phyloP scores from a whole-genome alignment of 2,797 vertebrate genomes.

The Leptodactylus fallax region DNA sequence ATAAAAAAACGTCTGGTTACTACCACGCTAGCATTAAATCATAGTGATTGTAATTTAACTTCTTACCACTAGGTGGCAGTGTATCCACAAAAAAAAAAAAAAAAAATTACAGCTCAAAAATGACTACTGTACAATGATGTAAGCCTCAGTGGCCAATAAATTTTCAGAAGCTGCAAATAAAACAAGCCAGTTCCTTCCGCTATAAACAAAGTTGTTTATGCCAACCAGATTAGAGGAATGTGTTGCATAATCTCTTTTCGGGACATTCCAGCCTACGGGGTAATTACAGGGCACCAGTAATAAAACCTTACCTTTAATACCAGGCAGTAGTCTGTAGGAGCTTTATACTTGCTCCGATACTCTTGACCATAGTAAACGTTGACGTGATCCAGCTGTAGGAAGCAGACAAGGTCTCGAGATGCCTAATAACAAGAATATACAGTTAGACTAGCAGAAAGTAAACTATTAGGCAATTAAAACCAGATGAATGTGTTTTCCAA shows the following conservation, averaged over 20 bases:
- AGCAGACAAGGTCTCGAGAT: slow-evolving; percentile 94
- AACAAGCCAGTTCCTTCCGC: neutral
- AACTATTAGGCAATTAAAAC: neutral
- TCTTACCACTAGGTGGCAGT: slow-evolving; percentile 35
- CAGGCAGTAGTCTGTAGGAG: slow-evolving; percentile 95
- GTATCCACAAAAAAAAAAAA: neutral
- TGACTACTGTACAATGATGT: neutral
- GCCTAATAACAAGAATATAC: slow-evolving; percentile 76
- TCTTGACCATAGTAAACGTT: slow-evolving; percentile 96
- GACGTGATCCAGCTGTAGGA: slow-evolving; percentile 95
- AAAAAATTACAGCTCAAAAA: neutral
- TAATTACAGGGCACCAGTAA: neutral
- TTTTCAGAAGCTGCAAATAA: neutral
- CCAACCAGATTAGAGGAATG: neutral
- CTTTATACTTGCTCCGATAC: slow-evolving; percentile 97
- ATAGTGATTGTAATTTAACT: too few relatives aligned
- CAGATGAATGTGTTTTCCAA: neutral
- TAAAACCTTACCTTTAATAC: slow-evolving; percentile 86
- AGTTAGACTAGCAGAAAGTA: neutral
- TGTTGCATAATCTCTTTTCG: neutral
- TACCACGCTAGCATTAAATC: too few relatives aligned
- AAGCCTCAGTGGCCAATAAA: neutral
- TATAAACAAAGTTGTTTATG: slow-evolving; percentile 1
- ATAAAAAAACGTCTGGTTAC: too few relatives aligned
- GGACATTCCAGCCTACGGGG: neutral